Percentiles rank a stretch among this genome's conserved stretches.
Evolutionary conservation across 2,113 vertebrate species (phyloP).

Genomic region (Mus spicilegus): DNA sequence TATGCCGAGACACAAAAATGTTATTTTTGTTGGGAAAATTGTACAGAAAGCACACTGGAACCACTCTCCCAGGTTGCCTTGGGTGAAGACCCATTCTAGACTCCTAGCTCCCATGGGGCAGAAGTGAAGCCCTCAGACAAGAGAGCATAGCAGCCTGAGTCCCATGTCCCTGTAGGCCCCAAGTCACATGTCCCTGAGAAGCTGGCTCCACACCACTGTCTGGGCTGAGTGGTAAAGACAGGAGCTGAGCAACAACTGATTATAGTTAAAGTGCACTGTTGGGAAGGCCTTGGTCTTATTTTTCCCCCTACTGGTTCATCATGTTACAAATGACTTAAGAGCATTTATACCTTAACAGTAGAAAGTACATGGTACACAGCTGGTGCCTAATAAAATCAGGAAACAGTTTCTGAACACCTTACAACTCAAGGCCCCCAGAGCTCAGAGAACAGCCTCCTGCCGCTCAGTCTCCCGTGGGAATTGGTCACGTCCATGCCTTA

Average conservation of each 20-base stretch:
- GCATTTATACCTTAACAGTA: neutral
- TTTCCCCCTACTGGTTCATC: neutral
- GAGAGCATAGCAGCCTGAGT: neutral
- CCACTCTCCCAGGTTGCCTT: neutral
- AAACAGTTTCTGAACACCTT: neutral
- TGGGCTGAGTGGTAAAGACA: neutral
- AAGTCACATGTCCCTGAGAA: fast-evolving
- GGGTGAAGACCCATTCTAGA: too few relatives aligned
- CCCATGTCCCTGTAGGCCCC: neutral
- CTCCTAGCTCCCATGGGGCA: too few relatives aligned
- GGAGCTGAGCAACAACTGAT: neutral
- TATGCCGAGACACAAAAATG: conserved; percentile 49
- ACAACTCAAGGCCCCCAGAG: neutral
- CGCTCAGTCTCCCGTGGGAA: neutral
- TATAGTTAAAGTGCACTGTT: neutral
- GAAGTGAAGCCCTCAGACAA: neutral
- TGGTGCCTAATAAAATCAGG: neutral
- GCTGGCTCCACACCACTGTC: too few relatives aligned
- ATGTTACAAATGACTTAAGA: neutral
- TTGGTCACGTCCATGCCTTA: fast-evolving
- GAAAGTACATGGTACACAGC: neutral
- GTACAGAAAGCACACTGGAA: neutral
- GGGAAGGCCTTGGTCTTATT: neutral
- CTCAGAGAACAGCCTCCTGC: neutral
- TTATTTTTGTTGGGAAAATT: conserved; percentile 26